phyloP scores from a whole-genome alignment of 2,113 vertebrate genomes.

The Platysteira castanea region DNA sequence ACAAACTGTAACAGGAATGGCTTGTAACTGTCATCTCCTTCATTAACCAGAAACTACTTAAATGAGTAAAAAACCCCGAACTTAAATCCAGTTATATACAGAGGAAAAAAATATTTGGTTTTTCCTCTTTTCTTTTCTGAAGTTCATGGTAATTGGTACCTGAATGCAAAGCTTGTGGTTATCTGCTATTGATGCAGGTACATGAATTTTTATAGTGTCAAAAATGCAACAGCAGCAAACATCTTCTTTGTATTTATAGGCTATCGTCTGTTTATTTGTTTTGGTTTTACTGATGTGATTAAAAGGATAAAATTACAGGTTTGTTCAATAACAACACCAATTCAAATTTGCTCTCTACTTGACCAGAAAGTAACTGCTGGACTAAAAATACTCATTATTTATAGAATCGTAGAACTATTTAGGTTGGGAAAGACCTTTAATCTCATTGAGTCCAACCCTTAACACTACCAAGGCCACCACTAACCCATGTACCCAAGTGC shows the following conservation, averaged over 20 bases:
- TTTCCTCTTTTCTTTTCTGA: neutral
- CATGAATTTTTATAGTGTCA: neutral
- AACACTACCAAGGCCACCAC: neutral
- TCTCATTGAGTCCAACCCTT: neutral
- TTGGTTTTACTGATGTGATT: neutral
- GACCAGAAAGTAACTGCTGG: neutral
- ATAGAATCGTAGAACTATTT: neutral
- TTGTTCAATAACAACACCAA: neutral
- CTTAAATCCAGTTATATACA: neutral
- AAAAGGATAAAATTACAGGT: slow-evolving; percentile 1
- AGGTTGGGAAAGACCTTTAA: neutral
- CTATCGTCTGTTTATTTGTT: neutral
- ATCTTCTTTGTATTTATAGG: neutral
- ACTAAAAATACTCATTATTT: neutral
- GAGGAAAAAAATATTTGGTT: neutral
- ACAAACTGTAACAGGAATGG: neutral
- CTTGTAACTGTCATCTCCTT: neutral
- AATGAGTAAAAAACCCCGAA: neutral
- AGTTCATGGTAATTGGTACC: neutral
- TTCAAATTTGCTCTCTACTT: neutral
- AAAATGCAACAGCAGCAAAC: neutral
- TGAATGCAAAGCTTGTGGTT: neutral
- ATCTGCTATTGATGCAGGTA: neutral
- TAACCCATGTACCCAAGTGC: neutral
- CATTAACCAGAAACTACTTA: neutral